phyloP scores from a whole-genome alignment of 2,797 vertebrate species.

The Limnodromus scolopaceus region DNA sequence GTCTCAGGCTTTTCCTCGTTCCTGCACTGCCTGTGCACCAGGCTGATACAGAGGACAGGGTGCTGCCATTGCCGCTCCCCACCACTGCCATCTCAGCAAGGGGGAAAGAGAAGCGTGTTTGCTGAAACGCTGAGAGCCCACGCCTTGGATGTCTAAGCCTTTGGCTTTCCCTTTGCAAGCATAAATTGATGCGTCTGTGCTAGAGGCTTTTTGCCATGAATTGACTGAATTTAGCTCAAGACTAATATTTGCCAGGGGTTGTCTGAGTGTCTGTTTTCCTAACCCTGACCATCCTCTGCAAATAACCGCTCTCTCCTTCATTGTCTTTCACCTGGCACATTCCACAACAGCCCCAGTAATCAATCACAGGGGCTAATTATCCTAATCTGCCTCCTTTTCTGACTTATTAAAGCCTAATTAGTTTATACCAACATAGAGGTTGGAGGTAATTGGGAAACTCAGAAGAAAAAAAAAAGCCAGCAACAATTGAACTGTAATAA shows the following conservation, averaged over 20 bases:
- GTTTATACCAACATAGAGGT: conserved; percentile 46
- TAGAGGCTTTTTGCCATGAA: neutral
- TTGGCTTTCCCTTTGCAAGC: neutral
- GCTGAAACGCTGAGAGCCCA: neutral
- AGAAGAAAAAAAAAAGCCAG: conserved; percentile 6
- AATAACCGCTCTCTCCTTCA: neutral
- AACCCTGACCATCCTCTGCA: neutral
- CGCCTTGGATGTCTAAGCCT: neutral
- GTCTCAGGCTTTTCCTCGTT: neutral
- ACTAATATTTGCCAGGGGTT: neutral
- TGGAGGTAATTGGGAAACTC: conserved; percentile 61
- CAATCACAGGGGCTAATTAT: conserved; percentile 51
- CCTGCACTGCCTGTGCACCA: neutral
- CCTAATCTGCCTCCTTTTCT: conserved; percentile 46
- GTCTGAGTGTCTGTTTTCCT: neutral
- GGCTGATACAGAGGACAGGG: neutral
- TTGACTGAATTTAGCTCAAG: neutral
- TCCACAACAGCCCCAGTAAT: conserved; percentile 17
- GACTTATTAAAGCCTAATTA: conserved; percentile 66
- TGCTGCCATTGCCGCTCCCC: neutral
- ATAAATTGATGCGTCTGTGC: neutral
- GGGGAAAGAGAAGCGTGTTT: accelerated
- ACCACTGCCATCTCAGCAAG: neutral
- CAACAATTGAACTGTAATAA: conserved; percentile 52
- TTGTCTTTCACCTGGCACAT: neutral